These are phyloP conservation scores for Ictalurus punctatus DNA, from an alignment of 2,113 vertebrate species.

Conservation along the genomic window DNA sequence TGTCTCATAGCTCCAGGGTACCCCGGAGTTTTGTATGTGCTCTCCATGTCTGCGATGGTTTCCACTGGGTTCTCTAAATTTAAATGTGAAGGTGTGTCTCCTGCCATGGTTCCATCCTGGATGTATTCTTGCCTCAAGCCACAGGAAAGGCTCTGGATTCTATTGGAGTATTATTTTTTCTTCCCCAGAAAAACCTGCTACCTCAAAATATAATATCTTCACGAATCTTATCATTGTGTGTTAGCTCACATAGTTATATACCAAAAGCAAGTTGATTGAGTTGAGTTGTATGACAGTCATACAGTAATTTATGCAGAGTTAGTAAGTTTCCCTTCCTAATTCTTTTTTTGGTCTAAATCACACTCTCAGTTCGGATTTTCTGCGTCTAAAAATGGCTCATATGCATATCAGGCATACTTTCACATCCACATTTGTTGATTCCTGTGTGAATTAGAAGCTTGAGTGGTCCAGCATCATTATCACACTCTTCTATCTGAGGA, in stretches of 20 bases:
- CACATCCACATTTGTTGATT: conserved; percentile 23
- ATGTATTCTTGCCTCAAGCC: background rate
- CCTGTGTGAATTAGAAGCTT: background rate
- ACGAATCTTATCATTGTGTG: background rate
- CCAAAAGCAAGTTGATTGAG: background rate
- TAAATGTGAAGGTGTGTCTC: background rate
- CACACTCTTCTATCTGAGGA: background rate
- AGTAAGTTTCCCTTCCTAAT: conserved; percentile 4
- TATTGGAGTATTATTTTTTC: background rate
- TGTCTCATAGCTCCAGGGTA: background rate
- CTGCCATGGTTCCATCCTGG: background rate
- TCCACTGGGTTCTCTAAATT: background rate
- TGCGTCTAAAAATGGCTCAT: background rate
- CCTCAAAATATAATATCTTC: background rate
- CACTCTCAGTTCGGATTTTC: conserved; percentile 7
- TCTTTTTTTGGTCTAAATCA: conserved; percentile 1
- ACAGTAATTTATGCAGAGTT: background rate
- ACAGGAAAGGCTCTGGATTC: background rate
- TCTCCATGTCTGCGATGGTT: background rate
- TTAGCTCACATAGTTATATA: background rate
- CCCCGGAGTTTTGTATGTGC: background rate
- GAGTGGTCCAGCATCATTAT: background rate
- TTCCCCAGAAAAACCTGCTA: background rate
- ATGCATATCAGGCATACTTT: conserved; percentile 6
- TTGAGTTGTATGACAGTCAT: background rate